Percentiles rank a stretch among this genome's conserved stretches.
phyloP scores from a whole-genome alignment of 2,888 invertebrate genomes.

The Leistus spinibarbis region DNA sequence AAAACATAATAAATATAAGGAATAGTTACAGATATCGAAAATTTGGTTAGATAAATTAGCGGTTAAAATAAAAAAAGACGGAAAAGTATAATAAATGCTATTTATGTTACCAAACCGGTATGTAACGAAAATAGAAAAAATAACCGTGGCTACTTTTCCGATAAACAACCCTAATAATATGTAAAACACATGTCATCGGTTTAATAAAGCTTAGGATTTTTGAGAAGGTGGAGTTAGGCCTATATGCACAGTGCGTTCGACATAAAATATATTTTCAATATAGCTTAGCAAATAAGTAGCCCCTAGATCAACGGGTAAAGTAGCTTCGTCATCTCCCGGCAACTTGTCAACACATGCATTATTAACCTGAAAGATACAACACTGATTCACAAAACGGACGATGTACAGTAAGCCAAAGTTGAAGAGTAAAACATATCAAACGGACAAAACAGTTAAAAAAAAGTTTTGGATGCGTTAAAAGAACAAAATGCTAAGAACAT shows the following conservation, averaged over 20 bases:
- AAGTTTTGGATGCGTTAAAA: background rate
- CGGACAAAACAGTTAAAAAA: background rate
- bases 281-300: constrained; percentile 13
- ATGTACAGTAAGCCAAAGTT: constrained; percentile 9
- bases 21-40: no score
- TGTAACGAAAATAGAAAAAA: no score
- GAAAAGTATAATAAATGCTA: no score
- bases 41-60: no score
- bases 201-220: background rate
- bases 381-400: constrained; percentile 4
- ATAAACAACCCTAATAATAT: background rate
- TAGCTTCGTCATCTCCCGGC: background rate
- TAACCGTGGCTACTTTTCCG: no score
- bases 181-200: background rate
- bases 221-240: background rate
- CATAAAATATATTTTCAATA: constrained; percentile 1
- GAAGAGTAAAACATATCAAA: background rate
- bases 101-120: no score
- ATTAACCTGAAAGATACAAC: constrained; percentile 13
- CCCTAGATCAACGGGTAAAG: constrained; percentile 1
- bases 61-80: no score
- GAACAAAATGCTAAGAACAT: background rate
- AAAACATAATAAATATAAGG: no score
- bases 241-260: constrained; percentile 3
- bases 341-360: background rate